Conservation (phyloP, 2,888 invertebrate species). For the Drosophila rubida region DNA sequence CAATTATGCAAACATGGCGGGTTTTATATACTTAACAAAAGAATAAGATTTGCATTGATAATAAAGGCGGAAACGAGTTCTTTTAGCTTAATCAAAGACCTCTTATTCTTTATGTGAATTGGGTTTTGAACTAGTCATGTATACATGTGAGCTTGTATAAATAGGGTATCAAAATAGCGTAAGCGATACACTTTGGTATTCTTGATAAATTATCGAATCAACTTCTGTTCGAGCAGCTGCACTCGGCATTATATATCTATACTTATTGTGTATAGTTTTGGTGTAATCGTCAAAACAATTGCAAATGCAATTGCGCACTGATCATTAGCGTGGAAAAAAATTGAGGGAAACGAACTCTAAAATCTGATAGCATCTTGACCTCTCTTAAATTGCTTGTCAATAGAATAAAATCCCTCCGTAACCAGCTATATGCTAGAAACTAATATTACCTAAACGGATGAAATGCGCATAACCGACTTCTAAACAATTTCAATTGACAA, state of each 20-base stretch:
- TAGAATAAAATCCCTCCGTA: not conserved
- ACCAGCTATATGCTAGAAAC: not conserved
- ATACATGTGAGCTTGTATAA: not conserved
- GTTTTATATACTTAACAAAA: conserved; percentile 17
- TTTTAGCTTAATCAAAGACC: conserved; percentile 8
- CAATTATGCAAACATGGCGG: conserved; percentile 21
- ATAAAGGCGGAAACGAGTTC: conserved; percentile 24
- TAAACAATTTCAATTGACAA: not conserved
- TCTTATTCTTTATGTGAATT: conserved; percentile 3
- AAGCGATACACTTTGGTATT: conserved; percentile 2
- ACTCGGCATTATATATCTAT: not conserved
- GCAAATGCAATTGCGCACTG: conserved; percentile 30
- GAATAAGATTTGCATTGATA: conserved; percentile 26
- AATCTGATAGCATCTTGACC: not conserved
- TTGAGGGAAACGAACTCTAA: conserved; percentile 13
- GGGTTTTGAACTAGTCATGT: not conserved
- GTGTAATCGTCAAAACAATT: not conserved
- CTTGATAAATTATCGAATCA: not conserved
- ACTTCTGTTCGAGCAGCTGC: conserved; percentile 22
- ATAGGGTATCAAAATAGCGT: conserved; percentile 11
- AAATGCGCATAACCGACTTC: not conserved
- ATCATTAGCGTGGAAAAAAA: conserved; percentile 35
- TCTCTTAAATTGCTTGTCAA: conserved; percentile 23
- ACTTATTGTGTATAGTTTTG: not conserved
- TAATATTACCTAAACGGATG: not conserved